Evolutionary conservation across 2,113 vertebrate species (phyloP).

Genomic region (Misgurnus anguillicaudatus): DNA sequence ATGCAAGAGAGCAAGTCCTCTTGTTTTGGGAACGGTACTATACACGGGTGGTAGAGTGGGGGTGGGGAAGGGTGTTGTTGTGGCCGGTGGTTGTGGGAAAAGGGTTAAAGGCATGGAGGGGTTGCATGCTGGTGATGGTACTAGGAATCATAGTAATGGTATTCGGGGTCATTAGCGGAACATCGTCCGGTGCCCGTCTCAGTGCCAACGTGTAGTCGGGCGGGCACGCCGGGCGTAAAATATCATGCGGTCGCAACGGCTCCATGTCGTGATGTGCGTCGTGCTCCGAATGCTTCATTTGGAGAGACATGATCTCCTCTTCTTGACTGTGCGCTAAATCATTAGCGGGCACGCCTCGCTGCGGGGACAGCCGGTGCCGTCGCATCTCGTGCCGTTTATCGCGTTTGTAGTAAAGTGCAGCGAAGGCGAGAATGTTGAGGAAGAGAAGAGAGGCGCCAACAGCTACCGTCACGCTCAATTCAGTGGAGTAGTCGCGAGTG

Average conservation of each 20-base stretch:
- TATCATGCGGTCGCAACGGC: conserved; percentile 83
- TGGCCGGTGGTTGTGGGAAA: conserved; percentile 79
- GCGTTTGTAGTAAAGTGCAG: conserved; percentile 91
- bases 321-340: conserved; percentile 87
- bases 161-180: conserved; percentile 87
- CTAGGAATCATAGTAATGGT: conserved; percentile 93
- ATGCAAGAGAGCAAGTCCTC: conserved; percentile 59
- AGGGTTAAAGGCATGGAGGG: conserved; percentile 87
- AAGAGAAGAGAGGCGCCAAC: conserved; percentile 91
- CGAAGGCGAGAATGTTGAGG: conserved; percentile 92
- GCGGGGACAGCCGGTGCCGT: conserved; percentile 82
- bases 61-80: conserved; percentile 91
- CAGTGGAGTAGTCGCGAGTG: conserved; percentile 88
- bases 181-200: conserved; percentile 87
- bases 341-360: conserved; percentile 78
- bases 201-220: conserved; percentile 91
- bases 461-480: conserved; percentile 88
- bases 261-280: conserved; percentile 82
- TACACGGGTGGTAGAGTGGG: conserved; percentile 92
- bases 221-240: conserved; percentile 85
- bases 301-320: conserved; percentile 90
- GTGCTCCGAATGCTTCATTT: conserved; percentile 86
- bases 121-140: conserved; percentile 84
- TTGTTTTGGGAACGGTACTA: conserved; percentile 73
- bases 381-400: conserved; percentile 88